Evolutionary conservation across 1,140 invertebrate species (phyloP), one percentile per base, ranked within the genome.

Genomic region (Drosophila saltans): DNA sequence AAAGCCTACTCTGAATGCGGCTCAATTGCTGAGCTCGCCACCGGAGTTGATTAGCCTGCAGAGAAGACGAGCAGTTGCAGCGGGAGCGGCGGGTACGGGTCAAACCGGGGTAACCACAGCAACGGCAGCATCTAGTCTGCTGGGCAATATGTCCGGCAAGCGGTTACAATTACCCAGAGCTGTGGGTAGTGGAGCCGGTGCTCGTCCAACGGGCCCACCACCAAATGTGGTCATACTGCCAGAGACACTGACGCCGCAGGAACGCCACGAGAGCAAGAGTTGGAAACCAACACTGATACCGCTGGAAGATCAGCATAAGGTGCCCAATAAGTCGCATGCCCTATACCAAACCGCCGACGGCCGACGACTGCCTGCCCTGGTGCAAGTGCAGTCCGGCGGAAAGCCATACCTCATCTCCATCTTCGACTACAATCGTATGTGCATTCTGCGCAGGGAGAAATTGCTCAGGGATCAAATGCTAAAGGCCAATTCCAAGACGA

Each of bases 371-470:
- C 94, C 94, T 2, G 93, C 93, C 33, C 78, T 94, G 10, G 94
- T 94, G 1, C 94, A 95, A 81, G 95, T 95, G 10, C 94, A 95
- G 75, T 95, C 94, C 4, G 93, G 94, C 5, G 95, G 95, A 7
- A 95, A 94, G 80, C 94, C 94, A 1, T 95, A 95, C 79, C 94
- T 95, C 89, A 95, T 95, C 62, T 95, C 95, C 8, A 93, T 95
- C 33, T 94, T 95, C 65, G 95, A 95, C 80, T 95, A 95, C 92
- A 95, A 95, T 80, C 94, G 94, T 72, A 95, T 95, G 95, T 95
- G 95, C 80, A 93, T 95, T 16, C 93, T 95, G 72, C 93, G 95
- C 1, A 91, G 94, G 2, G 94, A 95, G 76, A 94, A 95, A 69
- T 92, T 95, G 59, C 93, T 94, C 71, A 93, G 94, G 4, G 93